Conservation (phyloP, 2,113 vertebrate species). For the Phyllostomus hastatus region DNA sequence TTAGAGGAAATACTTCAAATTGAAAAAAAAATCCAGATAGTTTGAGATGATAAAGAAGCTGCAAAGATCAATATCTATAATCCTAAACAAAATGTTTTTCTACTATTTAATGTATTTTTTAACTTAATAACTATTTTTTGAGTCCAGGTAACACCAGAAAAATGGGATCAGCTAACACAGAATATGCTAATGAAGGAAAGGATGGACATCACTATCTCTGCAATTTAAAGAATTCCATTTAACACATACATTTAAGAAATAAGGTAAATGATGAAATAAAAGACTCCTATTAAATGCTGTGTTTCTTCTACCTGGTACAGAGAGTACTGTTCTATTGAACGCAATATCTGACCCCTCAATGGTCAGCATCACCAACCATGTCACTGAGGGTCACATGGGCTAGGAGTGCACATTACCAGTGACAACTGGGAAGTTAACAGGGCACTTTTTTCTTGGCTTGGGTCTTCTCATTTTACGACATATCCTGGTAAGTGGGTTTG, state of each 20-base stretch:
- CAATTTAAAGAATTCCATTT: background rate
- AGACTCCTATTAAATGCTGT: background rate
- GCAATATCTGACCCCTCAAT: background rate
- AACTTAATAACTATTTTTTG: background rate
- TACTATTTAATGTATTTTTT: background rate
- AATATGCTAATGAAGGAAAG: background rate
- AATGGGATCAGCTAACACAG: background rate
- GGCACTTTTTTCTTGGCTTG: background rate
- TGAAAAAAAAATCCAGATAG: background rate
- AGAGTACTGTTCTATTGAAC: background rate
- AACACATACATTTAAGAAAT: background rate
- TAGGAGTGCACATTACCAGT: background rate
- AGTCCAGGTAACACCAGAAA: slow-evolving; percentile 8
- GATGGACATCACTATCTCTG: background rate
- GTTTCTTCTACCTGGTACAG: background rate
- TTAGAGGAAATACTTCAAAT: background rate
- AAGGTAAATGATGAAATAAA: background rate
- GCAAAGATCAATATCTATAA: background rate
- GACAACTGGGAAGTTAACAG: background rate
- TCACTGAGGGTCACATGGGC: background rate
- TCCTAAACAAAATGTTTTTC: background rate
- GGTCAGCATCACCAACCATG: background rate
- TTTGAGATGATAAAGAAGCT: background rate
- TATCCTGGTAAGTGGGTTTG: background rate
- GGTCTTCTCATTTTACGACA: background rate